phyloP scores from a whole-genome alignment of 1,140 invertebrate genomes.

The Melipona quadrifasciata region DNA sequence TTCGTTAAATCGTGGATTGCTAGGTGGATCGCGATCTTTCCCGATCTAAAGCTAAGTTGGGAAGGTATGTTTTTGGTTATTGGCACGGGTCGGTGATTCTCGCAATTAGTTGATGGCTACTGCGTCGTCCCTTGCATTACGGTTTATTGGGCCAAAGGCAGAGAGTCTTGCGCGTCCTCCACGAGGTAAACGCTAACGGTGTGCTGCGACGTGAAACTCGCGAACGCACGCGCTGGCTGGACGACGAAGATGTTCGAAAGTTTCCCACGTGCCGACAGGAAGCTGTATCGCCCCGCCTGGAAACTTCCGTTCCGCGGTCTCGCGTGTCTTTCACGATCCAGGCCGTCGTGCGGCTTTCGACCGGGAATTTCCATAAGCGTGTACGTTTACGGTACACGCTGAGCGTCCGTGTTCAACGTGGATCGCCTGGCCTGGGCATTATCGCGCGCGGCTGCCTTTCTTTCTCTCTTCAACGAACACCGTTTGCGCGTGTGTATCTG shows the following conservation, averaged over 20 bases:
- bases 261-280: slow-evolving; percentile 53
- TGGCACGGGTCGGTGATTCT: no score
- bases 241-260: slow-evolving; percentile 53
- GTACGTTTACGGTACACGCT: background rate
- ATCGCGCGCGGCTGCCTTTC: no score
- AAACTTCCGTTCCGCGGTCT: slow-evolving; percentile 30
- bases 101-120: no score
- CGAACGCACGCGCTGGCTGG: background rate
- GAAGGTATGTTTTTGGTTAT: no score
- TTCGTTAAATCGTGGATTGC: no score
- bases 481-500: no score
- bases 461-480: background rate
- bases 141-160: no score
- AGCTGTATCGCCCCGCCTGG: background rate
- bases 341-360: background rate
- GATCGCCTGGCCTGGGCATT: background rate
- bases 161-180: no score
- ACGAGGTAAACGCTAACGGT: background rate
- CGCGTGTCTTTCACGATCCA: slow-evolving; percentile 42
- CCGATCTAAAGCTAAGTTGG: no score
- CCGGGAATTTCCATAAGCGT: background rate
- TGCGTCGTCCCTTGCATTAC: no score
- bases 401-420: background rate
- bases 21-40: no score
- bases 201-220: background rate